Evolutionary conservation across 2,797 vertebrate genomes (phyloP).

Genomic region (Mus spretus): DNA sequence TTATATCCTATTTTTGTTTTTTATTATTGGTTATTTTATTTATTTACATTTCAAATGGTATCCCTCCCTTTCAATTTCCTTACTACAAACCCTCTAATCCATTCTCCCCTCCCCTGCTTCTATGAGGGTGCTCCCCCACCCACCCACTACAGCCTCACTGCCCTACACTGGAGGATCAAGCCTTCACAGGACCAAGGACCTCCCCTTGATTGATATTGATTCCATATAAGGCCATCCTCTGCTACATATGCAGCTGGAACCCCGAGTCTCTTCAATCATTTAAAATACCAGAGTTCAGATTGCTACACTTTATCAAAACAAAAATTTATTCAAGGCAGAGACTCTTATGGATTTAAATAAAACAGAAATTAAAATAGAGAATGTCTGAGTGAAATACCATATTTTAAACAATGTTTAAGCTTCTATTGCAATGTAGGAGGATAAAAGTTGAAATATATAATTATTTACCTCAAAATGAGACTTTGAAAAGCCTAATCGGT

Average conservation of each 20-base stretch:
- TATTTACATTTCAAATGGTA: not conserved
- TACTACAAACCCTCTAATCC: fast-evolving
- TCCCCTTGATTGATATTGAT: not conserved
- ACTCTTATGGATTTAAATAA: not conserved
- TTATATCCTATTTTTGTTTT: not conserved
- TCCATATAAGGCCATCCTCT: not conserved
- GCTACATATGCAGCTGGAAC: not conserved
- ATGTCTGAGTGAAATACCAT: not conserved
- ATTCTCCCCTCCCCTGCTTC: not conserved
- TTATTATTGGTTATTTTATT: not conserved
- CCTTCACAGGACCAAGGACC: not conserved
- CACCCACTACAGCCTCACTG: not conserved
- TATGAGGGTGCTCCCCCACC: not conserved
- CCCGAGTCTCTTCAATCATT: not conserved
- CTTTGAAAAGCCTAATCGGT: not conserved
- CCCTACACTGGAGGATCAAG: not conserved
- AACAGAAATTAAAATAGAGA: not conserved
- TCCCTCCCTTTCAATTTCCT: not conserved
- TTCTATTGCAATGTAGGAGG: not conserved
- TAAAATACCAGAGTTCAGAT: not conserved
- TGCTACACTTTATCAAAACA: not conserved
- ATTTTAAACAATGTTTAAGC: not conserved
- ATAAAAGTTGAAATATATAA: not conserved
- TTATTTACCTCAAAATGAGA: not conserved
- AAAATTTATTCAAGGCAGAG: not conserved